Evolutionary conservation across 2,113 vertebrate species (phyloP), one percentile per base, ranked within the genome.

Genomic region (Mionectes macconnelli): DNA sequence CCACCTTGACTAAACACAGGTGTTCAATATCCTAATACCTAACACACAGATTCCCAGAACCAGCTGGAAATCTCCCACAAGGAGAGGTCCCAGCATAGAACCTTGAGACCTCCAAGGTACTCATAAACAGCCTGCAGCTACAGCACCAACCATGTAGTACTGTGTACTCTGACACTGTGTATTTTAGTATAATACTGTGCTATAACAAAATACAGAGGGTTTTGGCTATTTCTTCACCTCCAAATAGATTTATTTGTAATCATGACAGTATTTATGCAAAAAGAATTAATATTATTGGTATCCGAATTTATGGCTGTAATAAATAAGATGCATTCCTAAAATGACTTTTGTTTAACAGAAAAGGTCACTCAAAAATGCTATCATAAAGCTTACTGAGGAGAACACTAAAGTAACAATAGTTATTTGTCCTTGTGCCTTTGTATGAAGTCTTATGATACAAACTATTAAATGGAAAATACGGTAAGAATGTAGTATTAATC

Each of bases 311-410:
- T 88, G 81, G 56, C 67, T 84, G 17, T 56, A 93, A 93, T 90
- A 95, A 96, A 95, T 96, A 94, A 92, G 88, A 88, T 67, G 35
- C 0, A 2, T 25, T 89, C 42, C 69, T 92, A 90, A 57, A 90
- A 89, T 47, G 24, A 86, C 81, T 97, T 93, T 69, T 94, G 52
- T 62, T 93, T 93, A 94, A 83, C 83, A 53, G 66, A 83, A 97
- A 97, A 97, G 67, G 93, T 97, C 93, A 93, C 49, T 96, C 73
- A 91, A 95, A 97, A 97, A 94, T 90, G 67, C 28, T 28, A 2
- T 67, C 70, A 81, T 74, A 90, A 92, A 93, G 1, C 66, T 96
- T 78, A 87, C 74, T 94, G 75, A 86, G 60, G 87, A 84, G 74
- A 91, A 49, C 62, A 89, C 45, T 78, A 90, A 96, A 93, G 94